Evolutionary conservation across 2,113 vertebrate genomes (phyloP).

Genomic region (Stegostoma tigrinum): DNA sequence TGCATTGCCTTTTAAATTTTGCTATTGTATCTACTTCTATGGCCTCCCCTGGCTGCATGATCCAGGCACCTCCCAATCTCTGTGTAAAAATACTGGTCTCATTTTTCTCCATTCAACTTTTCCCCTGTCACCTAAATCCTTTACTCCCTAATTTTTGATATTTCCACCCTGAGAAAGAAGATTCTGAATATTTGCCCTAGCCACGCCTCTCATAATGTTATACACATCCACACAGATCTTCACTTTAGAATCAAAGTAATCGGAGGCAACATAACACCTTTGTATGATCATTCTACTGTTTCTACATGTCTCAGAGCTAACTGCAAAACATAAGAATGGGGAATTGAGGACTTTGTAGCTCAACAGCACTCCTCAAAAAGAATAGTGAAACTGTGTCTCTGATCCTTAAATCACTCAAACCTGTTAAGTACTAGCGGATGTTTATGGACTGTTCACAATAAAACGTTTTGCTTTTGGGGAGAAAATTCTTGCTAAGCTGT

Average conservation of each 20-base stretch:
- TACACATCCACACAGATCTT: too few relatives aligned
- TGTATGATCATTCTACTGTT: neutral
- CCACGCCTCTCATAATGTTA: too few relatives aligned
- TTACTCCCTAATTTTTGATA: too few relatives aligned
- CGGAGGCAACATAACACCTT: neutral
- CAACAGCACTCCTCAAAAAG: neutral
- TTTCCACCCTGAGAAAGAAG: too few relatives aligned
- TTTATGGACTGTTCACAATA: neutral
- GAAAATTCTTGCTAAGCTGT: neutral
- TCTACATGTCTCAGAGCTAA: neutral
- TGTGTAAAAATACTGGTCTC: too few relatives aligned
- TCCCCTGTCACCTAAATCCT: too few relatives aligned
- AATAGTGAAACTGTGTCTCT: neutral
- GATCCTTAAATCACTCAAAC: neutral
- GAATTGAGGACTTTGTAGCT: neutral
- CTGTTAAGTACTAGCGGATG: neutral
- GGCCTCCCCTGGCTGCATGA: too few relatives aligned
- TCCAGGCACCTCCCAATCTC: too few relatives aligned
- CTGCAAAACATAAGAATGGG: neutral
- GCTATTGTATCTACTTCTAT: too few relatives aligned
- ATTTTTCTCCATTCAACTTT: too few relatives aligned
- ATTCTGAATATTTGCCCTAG: too few relatives aligned
- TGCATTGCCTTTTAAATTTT: too few relatives aligned
- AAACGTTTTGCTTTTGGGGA: neutral
- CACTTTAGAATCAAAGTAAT: neutral